These are phyloP conservation scores for Psephotus haematonotus DNA, from an alignment of 2,113 vertebrate species.

Conservation along the genomic window DNA sequence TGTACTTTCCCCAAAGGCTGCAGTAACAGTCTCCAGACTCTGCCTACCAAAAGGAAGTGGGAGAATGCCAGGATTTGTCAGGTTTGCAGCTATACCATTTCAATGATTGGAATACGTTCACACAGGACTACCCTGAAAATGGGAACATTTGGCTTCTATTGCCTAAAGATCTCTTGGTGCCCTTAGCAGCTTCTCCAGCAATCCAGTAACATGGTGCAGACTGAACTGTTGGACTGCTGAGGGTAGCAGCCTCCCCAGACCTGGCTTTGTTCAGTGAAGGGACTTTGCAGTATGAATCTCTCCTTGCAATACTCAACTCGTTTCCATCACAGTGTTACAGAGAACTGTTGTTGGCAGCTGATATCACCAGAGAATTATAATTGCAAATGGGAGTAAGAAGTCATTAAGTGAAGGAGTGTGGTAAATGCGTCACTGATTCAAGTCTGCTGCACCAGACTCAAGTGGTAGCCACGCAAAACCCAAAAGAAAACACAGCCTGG, in stretches of 20 bases:
- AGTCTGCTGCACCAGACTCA: neutral
- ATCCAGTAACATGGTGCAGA: neutral
- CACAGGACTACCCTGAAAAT: neutral
- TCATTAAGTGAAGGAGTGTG: constrained; percentile 27
- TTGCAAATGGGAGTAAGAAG: constrained; percentile 13
- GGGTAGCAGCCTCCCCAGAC: neutral
- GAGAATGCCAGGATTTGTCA: neutral
- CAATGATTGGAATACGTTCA: neutral
- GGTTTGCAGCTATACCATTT: neutral
- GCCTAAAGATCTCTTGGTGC: neutral
- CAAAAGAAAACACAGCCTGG: neutral
- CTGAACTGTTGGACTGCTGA: neutral
- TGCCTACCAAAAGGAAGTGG: neutral
- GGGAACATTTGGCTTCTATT: neutral
- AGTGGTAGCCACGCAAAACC: neutral
- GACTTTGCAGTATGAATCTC: neutral
- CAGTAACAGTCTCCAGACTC: neutral
- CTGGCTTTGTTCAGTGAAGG: neutral
- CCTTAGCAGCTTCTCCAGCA: neutral
- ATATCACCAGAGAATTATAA: constrained; percentile 2
- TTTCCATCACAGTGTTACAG: neutral
- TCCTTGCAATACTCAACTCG: neutral
- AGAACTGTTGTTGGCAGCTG: constrained; percentile 7
- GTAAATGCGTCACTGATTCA: neutral
- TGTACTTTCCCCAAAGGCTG: neutral